Percentiles rank a stretch among this genome's conserved stretches.
Conservation (phyloP, 2,113 vertebrate species). For the Seriola dumerili region DNA sequence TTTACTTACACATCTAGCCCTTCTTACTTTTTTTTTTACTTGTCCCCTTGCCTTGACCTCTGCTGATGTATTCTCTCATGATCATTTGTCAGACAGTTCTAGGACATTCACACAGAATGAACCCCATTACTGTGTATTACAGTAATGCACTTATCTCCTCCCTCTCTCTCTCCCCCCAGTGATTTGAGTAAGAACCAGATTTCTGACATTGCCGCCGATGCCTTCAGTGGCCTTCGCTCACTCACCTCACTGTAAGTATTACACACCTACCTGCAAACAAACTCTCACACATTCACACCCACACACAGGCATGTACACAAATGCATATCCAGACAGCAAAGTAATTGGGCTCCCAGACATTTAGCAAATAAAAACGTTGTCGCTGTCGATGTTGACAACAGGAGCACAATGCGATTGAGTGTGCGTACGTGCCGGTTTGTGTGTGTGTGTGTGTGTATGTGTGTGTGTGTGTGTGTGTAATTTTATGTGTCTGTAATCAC, state of each 20-base stretch:
- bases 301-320: constrained; percentile 14
- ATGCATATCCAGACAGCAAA: constrained; percentile 32
- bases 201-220: constrained; percentile 95
- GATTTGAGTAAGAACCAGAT: constrained; percentile 99
- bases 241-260: constrained; percentile 97
- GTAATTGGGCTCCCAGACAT: constrained; percentile 64
- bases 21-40: constrained; percentile 19
- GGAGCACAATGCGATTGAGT: constrained; percentile 17
- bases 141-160: constrained; percentile 40
- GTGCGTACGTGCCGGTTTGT: neutral
- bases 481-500: constrained; percentile 35
- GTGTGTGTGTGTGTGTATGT: neutral
- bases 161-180: constrained; percentile 82
- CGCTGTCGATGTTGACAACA: constrained; percentile 51
- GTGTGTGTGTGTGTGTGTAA: constrained; percentile 10
- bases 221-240: constrained; percentile 96
- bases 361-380: constrained; percentile 69
- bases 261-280: constrained; percentile 21
- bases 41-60: constrained; percentile 66
- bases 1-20: constrained; percentile 44
- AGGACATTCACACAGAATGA: constrained; percentile 60
- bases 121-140: constrained; percentile 62
- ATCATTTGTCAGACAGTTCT: constrained; percentile 73
- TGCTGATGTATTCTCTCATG: constrained; percentile 63
- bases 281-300: constrained; percentile 1